phyloP scores from a whole-genome alignment of 2,888 invertebrate species.

The Tortricodes alternella region DNA sequence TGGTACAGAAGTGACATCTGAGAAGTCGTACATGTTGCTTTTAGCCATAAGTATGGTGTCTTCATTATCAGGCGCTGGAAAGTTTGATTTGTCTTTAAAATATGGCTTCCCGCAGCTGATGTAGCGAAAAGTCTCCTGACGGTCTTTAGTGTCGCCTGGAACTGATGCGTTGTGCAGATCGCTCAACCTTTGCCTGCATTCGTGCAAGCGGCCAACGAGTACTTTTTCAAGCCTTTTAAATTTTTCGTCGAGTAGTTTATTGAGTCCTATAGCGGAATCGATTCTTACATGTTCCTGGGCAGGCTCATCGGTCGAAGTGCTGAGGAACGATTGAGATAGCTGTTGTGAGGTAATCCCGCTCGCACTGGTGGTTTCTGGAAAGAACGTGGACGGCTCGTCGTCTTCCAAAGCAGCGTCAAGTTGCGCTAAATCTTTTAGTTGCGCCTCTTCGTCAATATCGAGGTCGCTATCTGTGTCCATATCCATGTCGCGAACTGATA shows the following conservation, averaged over 20 bases:
- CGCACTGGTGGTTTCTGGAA: constrained; percentile 20
- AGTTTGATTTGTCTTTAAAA: constrained; percentile 84
- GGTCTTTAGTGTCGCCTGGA: constrained; percentile 37
- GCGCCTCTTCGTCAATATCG: constrained; percentile 48
- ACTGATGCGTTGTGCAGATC: constrained; percentile 37
- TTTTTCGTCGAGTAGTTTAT: constrained; percentile 62
- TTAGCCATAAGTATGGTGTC: constrained; percentile 76
- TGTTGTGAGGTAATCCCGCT: constrained; percentile 32
- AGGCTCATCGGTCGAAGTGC: constrained; percentile 22
- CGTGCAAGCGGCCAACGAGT: constrained; percentile 49
- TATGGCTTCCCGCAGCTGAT: constrained; percentile 83
- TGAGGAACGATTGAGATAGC: constrained; percentile 29
- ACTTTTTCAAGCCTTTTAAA: constrained; percentile 56
- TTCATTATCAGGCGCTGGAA: constrained; percentile 81
- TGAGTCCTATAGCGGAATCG: constrained; percentile 57
- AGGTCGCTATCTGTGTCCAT: constrained; percentile 39
- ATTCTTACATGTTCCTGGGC: constrained; percentile 44
- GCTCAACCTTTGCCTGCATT: constrained; percentile 58
- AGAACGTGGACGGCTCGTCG: constrained; percentile 29
- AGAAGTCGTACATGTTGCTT: constrained; percentile 70
- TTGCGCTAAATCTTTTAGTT: constrained; percentile 46
- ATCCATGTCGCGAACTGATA: constrained; percentile 2
- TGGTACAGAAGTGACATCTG: constrained; percentile 64
- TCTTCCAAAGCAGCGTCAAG: constrained; percentile 46
- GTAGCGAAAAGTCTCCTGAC: constrained; percentile 47